Evolutionary conservation across 2,888 invertebrate species (phyloP), one percentile per base, ranked within the genome.

Genomic region (Asteroscopus sphinx): DNA sequence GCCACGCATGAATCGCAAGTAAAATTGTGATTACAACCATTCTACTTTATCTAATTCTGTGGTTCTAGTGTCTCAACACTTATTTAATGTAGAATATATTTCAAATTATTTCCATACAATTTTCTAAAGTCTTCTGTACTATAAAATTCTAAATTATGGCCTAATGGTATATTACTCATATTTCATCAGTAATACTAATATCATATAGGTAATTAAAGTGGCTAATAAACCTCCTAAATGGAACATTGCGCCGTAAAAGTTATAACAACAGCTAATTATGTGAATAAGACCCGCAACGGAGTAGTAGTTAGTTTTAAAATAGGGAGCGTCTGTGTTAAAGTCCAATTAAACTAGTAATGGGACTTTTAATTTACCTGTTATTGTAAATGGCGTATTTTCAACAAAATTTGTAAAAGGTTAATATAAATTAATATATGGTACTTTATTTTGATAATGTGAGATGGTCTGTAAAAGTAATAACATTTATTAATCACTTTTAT

Each of bases 201-300:
- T 56, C 49, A 68, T 45, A 45, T 33, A 41, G 35, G 59, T 44
- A 57, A 60, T 54, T 57, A 63, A 60, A 49, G 9, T 28, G 40
- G 30, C 36, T 46, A 58, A 56, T 66, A 28, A 56, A 58, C 47
- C 44, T 53, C 49, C 13, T 48, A 47, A 59, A 69, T 60, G 67
- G 57, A 67, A 64, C 42, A 67, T 56, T 51, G 42, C 46, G 37
- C 40, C 17, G 47, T 69, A 53, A 72, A 73, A 69, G 66, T 69
- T 41, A 63, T 64, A 61, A 75, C 32, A 59, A 63, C 52, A 58
- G 62, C 64, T 57, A 60, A 67, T 73, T 69, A 62, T 40, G 67
- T 42, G 46, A 52, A 48, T 64, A 66, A 60, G 56, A 56, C 46
- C 60, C 52, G 42, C 56, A 48, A 58, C 48, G 46, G 55, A 52